Percentiles rank a stretch among this genome's conserved stretches.
phyloP scores from a whole-genome alignment of 2,113 vertebrate species.

The Dasypus novemcinctus region DNA sequence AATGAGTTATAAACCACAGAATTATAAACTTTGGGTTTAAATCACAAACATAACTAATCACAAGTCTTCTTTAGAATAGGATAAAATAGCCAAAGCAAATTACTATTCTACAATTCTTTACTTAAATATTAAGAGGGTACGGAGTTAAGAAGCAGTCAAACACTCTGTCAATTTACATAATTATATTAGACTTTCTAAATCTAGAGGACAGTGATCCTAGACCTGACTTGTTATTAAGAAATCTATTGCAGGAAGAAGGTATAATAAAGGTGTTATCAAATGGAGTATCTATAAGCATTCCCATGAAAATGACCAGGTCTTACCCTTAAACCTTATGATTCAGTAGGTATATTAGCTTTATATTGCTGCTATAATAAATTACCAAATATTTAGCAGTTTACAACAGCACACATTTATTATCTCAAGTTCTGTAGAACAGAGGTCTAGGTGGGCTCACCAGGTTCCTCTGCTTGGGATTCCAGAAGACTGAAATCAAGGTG shows the following conservation, averaged over 20 bases:
- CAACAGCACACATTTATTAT: background rate
- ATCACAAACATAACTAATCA: background rate
- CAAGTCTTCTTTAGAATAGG: background rate
- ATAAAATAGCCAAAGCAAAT: background rate
- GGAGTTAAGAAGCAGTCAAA: background rate
- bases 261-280: background rate
- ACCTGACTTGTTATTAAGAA: background rate
- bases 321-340: background rate
- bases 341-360: background rate
- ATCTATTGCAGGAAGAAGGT: background rate
- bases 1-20: background rate
- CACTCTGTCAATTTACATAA: too few species aligned
- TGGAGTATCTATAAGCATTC: background rate
- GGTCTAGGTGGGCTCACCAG: background rate
- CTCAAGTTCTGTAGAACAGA: background rate
- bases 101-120: background rate
- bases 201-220: background rate
- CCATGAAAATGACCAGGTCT: background rate
- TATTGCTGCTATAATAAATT: background rate
- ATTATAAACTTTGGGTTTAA: background rate
- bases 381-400: background rate
- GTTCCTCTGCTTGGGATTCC: background rate
- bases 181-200: background rate
- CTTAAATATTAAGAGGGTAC: background rate
- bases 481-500: too few species aligned